A percentile compares a stretch with the other conserved stretches of the same genome.
Conservation (phyloP, 2,113 vertebrate species). For the Dinomys branickii region DNA sequence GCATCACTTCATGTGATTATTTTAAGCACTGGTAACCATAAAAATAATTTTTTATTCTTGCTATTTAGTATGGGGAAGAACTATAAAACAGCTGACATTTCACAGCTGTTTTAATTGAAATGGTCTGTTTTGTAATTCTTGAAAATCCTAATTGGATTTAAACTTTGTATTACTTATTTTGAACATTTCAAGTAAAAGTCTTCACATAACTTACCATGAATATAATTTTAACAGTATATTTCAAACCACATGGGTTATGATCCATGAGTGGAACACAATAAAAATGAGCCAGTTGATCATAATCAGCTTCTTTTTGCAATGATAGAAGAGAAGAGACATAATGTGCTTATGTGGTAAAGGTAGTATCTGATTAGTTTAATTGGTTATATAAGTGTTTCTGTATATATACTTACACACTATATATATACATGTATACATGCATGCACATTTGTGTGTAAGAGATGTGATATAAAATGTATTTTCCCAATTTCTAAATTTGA, state of each 20-base stretch:
- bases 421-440: not conserved
- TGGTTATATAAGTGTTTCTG: not conserved
- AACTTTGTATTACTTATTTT: conserved; percentile 40
- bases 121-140: not conserved
- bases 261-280: not conserved
- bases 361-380: not conserved
- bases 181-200: conserved; percentile 54
- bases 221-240: conserved; percentile 20
- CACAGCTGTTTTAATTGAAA: conserved; percentile 36
- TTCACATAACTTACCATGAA: not conserved
- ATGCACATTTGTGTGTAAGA: not conserved
- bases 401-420: not conserved
- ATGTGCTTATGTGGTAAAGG: not conserved
- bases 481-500: not conserved
- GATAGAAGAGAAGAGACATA: not conserved
- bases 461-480: not conserved
- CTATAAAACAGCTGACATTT: not conserved
- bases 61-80: conserved; percentile 62
- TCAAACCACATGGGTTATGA: not conserved
- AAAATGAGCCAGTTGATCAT: not conserved
- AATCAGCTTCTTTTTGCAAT: not conserved
- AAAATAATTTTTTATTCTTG: conserved; percentile 66
- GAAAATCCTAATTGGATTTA: conserved; percentile 17
- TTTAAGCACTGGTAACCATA: conserved; percentile 51
- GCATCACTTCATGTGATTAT: conserved; percentile 43